Evolutionary conservation across 2,113 vertebrate genomes (phyloP).

Genomic region (Genyomyrus donnyi): DNA sequence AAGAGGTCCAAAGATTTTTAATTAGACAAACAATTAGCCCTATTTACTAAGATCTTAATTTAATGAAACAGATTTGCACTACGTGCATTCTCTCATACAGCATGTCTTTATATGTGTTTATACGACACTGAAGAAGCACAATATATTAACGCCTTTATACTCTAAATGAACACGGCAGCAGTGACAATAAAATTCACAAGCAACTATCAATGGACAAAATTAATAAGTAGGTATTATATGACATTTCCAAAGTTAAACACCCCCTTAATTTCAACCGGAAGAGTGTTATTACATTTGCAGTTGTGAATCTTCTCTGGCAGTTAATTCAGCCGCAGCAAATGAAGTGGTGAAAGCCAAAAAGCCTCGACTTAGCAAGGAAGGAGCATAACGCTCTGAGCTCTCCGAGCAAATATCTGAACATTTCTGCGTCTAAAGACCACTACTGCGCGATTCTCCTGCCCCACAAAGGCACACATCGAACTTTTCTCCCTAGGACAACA

Average conservation of each 20-base stretch:
- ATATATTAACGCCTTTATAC: neutral
- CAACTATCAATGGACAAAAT: neutral
- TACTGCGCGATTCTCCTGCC: neutral
- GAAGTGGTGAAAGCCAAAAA: neutral
- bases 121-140: neutral
- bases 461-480: neutral
- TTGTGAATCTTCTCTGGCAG: neutral
- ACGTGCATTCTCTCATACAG: neutral
- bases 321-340: neutral
- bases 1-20: neutral
- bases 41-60: neutral
- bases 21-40: neutral
- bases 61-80: neutral
- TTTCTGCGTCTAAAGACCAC: neutral
- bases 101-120: neutral
- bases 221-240: neutral
- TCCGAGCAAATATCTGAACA: neutral
- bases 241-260: neutral
- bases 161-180: neutral
- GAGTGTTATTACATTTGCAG: neutral
- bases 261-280: neutral
- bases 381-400: neutral
- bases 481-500: neutral
- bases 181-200: neutral
- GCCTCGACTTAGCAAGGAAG: neutral